Conservation (phyloP, 2,888 invertebrate species). For the Lasius fuliginosus region DNA sequence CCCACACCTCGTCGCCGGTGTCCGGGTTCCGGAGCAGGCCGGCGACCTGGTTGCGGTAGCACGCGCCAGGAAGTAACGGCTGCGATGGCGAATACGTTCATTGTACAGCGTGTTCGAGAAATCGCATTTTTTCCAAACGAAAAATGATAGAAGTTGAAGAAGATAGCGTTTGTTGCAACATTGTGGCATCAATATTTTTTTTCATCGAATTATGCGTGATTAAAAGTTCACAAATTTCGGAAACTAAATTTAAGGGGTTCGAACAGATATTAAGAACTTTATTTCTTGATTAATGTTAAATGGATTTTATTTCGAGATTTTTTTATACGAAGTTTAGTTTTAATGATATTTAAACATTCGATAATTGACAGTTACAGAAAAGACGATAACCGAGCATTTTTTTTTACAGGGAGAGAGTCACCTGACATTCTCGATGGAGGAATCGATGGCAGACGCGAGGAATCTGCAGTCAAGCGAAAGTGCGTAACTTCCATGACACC, state of each 20-base stretch:
- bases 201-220: background rate
- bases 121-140: constrained; percentile 10
- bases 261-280: background rate
- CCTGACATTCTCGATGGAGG: too few relatives aligned
- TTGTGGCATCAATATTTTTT: background rate
- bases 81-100: constrained; percentile 43
- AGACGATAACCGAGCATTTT: background rate
- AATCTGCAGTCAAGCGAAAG: background rate
- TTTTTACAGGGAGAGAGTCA: background rate
- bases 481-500: constrained; percentile 25
- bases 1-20: constrained; percentile 75
- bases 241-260: background rate
- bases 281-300: background rate
- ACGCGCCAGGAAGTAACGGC: constrained; percentile 74
- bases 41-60: constrained; percentile 63
- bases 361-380: background rate
- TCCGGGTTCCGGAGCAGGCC: constrained; percentile 74
- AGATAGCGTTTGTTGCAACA: too few relatives aligned
- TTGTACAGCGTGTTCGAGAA: constrained; percentile 35
- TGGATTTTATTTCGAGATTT: background rate
- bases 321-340: background rate
- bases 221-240: background rate
- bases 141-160: background rate
- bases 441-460: too few relatives aligned
- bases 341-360: background rate